These are phyloP conservation scores for Calycopis cecrops DNA, from an alignment of 1,140 invertebrate species.

Conservation along the genomic window DNA sequence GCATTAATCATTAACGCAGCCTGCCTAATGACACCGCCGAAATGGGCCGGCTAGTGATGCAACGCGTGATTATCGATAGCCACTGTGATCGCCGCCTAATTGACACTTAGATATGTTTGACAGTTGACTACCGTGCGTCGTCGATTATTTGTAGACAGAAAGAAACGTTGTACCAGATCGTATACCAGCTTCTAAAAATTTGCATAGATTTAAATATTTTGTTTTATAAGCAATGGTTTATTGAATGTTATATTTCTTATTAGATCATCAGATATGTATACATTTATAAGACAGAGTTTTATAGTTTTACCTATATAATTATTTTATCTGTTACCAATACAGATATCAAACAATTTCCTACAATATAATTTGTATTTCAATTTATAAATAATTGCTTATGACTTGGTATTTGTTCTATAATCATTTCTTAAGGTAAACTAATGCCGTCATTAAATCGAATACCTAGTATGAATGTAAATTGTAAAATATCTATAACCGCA, in stretches of 20 bases:
- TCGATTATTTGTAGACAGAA: background rate
- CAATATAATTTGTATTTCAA: too few species aligned
- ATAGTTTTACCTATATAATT: too few species aligned
- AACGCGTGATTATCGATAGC: constrained; percentile 43
- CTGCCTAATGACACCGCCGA: constrained; percentile 71
- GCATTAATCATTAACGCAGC: constrained; percentile 73
- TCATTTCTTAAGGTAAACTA: background rate
- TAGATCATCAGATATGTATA: too few species aligned
- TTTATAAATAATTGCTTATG: background rate
- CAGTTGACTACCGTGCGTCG: constrained; percentile 35
- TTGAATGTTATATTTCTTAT: too few species aligned
- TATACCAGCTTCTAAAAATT: too few species aligned
- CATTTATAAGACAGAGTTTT: too few species aligned
- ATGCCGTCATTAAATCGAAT: background rate
- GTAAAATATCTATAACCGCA: background rate
- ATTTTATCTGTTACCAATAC: too few species aligned
- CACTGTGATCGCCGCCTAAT: constrained; percentile 36
- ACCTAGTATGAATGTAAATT: background rate
- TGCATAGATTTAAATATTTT: too few species aligned
- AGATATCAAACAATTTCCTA: too few species aligned
- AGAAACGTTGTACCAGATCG: too few species aligned
- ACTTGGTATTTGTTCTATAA: background rate
- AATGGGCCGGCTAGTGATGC: constrained; percentile 57
- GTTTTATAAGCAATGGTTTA: too few species aligned
- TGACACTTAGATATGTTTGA: constrained; percentile 36